Conservation (phyloP, 2,113 vertebrate species). For the Sinocyclocheilus rhinocerous region DNA sequence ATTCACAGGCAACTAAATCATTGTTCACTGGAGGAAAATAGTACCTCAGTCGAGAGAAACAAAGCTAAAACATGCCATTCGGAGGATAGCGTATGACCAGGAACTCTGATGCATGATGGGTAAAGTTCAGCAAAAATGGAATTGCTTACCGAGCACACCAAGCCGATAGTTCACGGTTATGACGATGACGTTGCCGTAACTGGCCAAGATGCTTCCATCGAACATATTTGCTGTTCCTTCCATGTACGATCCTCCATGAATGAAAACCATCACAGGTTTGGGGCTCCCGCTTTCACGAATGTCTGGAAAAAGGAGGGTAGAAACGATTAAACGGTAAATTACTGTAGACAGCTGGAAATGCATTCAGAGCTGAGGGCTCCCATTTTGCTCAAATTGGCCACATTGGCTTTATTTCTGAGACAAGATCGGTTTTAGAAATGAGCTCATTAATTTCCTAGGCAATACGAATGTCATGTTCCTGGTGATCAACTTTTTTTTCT, state of each 20-base stretch:
- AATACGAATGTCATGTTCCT: conserved; percentile 61
- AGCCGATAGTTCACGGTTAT: conserved; percentile 99
- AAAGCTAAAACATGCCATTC: conserved; percentile 51
- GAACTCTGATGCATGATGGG: neutral
- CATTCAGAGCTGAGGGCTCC: conserved; percentile 61
- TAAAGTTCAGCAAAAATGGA: neutral
- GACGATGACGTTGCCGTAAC: conserved; percentile 99
- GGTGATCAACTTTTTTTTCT: conserved; percentile 36
- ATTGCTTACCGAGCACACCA: conserved; percentile 94
- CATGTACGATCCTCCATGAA: conserved; percentile 99
- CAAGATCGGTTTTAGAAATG: conserved; percentile 64
- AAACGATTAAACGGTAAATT: conserved; percentile 77
- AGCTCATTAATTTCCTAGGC: conserved; percentile 63
- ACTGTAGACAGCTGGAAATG: conserved; percentile 62
- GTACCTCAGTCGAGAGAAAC: conserved; percentile 35
- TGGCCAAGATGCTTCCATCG: conserved; percentile 98
- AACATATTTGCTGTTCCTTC: conserved; percentile 99
- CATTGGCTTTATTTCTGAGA: conserved; percentile 60
- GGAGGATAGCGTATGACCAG: neutral
- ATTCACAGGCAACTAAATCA: conserved; percentile 44
- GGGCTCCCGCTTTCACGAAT: conserved; percentile 99
- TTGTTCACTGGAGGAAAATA: conserved; percentile 43
- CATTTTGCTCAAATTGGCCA: conserved; percentile 58
- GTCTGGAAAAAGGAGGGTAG: conserved; percentile 80
- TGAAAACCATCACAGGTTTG: conserved; percentile 99